These are phyloP conservation scores for Pitta sordida DNA, from an alignment of 2,113 vertebrate genomes.

Conservation along the genomic window DNA sequence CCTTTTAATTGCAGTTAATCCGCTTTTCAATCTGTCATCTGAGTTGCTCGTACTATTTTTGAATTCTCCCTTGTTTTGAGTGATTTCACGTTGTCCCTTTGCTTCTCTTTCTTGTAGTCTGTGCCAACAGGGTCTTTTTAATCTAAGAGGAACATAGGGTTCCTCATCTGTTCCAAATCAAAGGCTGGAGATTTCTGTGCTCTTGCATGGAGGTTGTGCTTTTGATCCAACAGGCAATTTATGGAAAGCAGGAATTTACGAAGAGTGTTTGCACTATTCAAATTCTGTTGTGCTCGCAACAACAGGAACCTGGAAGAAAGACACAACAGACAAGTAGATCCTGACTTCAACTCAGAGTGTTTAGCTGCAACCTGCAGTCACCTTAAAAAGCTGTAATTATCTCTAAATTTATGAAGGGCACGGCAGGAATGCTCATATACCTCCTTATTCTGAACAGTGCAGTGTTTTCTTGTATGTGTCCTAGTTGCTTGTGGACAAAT, in stretches of 20 bases:
- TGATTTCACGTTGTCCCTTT: neutral
- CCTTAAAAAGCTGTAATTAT: conserved; percentile 38
- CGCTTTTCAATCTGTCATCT: neutral
- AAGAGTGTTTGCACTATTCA: conserved; percentile 6
- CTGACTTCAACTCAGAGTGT: neutral
- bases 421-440: neutral
- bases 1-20: neutral
- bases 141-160: conserved; percentile 28
- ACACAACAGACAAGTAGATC: neutral
- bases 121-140: conserved; percentile 9
- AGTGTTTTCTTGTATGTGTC: neutral
- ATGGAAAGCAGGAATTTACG: conserved; percentile 34
- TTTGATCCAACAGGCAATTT: conserved; percentile 15
- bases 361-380: neutral
- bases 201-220: conserved; percentile 5
- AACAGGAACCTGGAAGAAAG: neutral
- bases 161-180: conserved; percentile 50
- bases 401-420: conserved; percentile 1
- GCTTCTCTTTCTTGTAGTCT: neutral
- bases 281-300: neutral
- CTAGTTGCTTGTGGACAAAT: neutral
- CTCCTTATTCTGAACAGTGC: neutral
- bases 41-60: neutral
- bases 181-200: conserved; percentile 41
- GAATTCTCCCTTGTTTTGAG: conserved; percentile 32